Conservation (phyloP, 23 tunicate species). For the Clavelina lepadiformis region DNA sequence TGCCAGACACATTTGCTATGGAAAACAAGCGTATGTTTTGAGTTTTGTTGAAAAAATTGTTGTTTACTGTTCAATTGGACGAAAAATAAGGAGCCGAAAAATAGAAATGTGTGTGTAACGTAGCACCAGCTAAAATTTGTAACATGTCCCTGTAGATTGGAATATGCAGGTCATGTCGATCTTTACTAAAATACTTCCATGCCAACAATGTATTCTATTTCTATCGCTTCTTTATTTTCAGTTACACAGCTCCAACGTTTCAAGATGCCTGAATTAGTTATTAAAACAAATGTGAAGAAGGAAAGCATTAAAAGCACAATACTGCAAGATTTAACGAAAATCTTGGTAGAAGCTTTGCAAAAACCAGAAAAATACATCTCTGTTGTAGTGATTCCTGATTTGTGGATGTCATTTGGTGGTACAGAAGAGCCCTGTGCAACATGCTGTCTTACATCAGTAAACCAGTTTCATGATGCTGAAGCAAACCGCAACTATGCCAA, state of each 20-base stretch:
- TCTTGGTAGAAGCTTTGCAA: constrained; percentile 13
- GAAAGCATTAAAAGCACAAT: constrained; percentile 17
- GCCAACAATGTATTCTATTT: too few relatives aligned
- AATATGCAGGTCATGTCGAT: too few relatives aligned
- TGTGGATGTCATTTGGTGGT: constrained; percentile 70
- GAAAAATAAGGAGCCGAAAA: too few relatives aligned
- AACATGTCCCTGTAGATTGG: too few relatives aligned
- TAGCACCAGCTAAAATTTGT: too few relatives aligned
- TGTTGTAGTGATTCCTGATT: constrained; percentile 30
- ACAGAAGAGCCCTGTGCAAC: constrained; percentile 61
- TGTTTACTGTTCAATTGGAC: too few relatives aligned
- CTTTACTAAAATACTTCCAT: too few relatives aligned
- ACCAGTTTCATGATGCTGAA: constrained; percentile 19
- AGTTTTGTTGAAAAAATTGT: too few relatives aligned
- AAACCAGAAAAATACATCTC: constrained; percentile 47
- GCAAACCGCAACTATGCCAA: constrained; percentile 14
- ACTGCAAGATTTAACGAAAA: constrained; percentile 16
- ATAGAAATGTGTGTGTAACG: too few relatives aligned
- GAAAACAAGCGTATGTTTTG: too few relatives aligned
- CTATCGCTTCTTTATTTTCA: too few relatives aligned
- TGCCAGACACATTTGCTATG: too few relatives aligned
- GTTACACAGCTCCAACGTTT: neutral
- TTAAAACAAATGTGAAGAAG: constrained; percentile 40
- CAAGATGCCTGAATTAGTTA: constrained; percentile 38
- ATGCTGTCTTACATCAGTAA: constrained; percentile 18